Evolutionary conservation across 2,113 vertebrate species (phyloP).

Genomic region (Lonchura striata): DNA sequence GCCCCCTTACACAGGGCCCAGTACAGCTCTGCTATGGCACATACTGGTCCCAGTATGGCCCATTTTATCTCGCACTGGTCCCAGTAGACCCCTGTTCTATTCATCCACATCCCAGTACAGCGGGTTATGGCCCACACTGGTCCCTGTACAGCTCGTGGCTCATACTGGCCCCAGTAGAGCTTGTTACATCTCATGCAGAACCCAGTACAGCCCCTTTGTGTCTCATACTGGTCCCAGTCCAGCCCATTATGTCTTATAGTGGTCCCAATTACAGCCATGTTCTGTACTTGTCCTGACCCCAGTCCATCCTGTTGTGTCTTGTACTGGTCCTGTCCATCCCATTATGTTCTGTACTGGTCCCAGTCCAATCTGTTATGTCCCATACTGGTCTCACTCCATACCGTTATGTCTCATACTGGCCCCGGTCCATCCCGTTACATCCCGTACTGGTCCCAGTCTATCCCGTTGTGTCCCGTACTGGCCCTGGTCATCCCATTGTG

Average conservation of each 20-base stretch:
- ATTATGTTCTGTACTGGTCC: neutral
- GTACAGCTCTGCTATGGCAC: neutral
- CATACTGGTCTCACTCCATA: no score
- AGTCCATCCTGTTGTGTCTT: neutral
- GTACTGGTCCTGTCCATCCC: neutral
- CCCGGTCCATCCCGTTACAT: neutral
- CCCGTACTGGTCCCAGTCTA: fast-evolving
- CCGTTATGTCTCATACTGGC: neutral
- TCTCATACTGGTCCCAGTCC: neutral
- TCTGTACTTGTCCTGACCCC: neutral
- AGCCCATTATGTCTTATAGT: neutral
- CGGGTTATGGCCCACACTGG: fast-evolving
- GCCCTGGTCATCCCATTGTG: neutral
- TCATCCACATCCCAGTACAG: neutral
- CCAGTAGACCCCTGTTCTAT: neutral
- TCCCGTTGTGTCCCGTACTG: neutral
- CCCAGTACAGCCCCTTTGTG: neutral
- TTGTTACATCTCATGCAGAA: neutral
- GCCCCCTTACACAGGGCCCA: neutral
- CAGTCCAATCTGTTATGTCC: fast-evolving
- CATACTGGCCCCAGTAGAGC: fast-evolving
- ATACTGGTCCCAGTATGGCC: no score
- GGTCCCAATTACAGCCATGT: no score
- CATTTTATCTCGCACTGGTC: neutral
- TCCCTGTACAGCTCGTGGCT: neutral